These are phyloP conservation scores for Coilia nasus DNA, from an alignment of 2,797 vertebrate species.

Conservation along the genomic window DNA sequence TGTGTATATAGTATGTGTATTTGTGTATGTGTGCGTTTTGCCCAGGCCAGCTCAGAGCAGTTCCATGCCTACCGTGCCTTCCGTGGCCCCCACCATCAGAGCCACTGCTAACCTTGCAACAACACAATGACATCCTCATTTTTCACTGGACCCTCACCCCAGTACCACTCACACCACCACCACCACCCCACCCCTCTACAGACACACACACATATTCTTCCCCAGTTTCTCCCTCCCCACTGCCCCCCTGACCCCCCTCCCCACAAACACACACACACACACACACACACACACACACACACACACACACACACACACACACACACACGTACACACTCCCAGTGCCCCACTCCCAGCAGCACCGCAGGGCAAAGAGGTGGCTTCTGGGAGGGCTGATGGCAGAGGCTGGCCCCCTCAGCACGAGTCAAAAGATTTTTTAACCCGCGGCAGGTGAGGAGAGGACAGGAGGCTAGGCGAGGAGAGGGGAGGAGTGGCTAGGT, in stretches of 20 bases:
- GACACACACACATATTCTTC: too few relatives aligned
- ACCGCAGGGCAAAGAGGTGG: background rate
- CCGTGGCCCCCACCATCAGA: slow-evolving; percentile 59
- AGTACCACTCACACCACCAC: background rate
- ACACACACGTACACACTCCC: background rate
- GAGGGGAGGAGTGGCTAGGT: background rate
- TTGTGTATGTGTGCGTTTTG: background rate
- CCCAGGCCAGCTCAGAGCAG: slow-evolving; percentile 43
- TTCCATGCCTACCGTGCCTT: slow-evolving; percentile 52
- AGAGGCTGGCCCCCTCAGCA: background rate
- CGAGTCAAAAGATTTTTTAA: slow-evolving; percentile 21
- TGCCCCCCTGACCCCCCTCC: background rate
- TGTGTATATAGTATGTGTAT: background rate
- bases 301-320: background rate
- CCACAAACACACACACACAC: too few relatives aligned
- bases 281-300: background rate
- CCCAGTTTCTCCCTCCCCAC: background rate
- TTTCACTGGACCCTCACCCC: slow-evolving; percentile 59
- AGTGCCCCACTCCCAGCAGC: background rate
- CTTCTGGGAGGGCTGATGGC: background rate
- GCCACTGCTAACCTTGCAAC: slow-evolving; percentile 74
- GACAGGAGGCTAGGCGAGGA: background rate
- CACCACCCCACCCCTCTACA: background rate
- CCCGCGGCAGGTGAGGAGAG: background rate
- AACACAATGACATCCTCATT: slow-evolving; percentile 68